These are phyloP conservation scores for Harpalus rufipes DNA, from an alignment of 2,888 invertebrate genomes.

Conservation along the genomic window DNA sequence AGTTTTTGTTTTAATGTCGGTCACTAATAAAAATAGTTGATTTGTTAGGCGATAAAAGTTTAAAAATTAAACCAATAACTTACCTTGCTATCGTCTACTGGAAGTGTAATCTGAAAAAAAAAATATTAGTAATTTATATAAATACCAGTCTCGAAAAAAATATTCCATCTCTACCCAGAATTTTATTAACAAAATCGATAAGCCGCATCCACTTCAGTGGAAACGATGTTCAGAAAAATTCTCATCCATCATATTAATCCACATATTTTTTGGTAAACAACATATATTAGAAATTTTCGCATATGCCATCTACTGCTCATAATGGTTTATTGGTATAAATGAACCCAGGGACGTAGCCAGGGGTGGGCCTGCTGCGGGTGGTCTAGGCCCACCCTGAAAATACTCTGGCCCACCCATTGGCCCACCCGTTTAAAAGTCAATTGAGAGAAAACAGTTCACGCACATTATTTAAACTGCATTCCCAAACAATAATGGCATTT, in stretches of 20 bases:
- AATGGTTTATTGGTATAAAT: not conserved
- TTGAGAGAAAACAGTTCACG: too few relatives aligned
- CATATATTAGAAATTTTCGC: not conserved
- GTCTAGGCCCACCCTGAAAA: too few relatives aligned
- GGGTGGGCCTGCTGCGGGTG: too few relatives aligned
- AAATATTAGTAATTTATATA: not conserved
- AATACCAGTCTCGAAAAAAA: not conserved
- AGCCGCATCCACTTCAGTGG: not conserved
- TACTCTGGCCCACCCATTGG: too few relatives aligned
- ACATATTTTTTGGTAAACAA: constrained; percentile 1
- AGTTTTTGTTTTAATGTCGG: too few relatives aligned
- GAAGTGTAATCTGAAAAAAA: not conserved
- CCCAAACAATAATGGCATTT: too few relatives aligned
- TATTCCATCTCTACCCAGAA: not conserved
- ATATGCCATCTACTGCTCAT: not conserved
- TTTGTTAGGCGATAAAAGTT: not conserved
- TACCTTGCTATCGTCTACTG: not conserved
- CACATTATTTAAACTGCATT: too few relatives aligned
- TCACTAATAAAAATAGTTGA: too few relatives aligned
- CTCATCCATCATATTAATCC: constrained; percentile 8
- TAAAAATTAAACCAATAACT: not conserved
- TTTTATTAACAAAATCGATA: constrained; percentile 15
- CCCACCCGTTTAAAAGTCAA: too few relatives aligned
- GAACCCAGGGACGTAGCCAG: too few relatives aligned
- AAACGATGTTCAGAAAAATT: constrained; percentile 2